Percentiles rank a stretch among this genome's conserved stretches.
Evolutionary conservation across 1,140 invertebrate genomes (phyloP).

Genomic region (Ganaspis sp.): DNA sequence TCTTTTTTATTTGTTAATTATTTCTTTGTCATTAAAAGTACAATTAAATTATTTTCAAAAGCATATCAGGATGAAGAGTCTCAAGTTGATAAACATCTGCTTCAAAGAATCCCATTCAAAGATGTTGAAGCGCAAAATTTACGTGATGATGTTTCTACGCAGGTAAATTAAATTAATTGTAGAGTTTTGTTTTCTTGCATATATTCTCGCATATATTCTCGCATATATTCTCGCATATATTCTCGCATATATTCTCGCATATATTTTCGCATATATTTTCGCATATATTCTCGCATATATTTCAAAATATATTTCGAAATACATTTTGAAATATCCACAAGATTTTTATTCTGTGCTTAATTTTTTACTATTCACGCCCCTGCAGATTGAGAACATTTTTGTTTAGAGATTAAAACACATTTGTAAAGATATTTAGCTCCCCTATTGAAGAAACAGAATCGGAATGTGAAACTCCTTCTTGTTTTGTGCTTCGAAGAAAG

Average conservation of each 20-base stretch:
- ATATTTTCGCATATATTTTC: too few species aligned
- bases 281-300: too few species aligned
- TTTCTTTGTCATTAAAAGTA: background rate
- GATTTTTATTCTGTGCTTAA: too few species aligned
- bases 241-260: too few species aligned
- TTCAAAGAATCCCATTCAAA: slow-evolving; percentile 51
- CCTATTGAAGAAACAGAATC: slow-evolving; percentile 48
- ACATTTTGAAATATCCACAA: too few species aligned
- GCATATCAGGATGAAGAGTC: slow-evolving; percentile 59
- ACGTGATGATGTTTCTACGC: slow-evolving; percentile 71
- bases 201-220: too few species aligned
- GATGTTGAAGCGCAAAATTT: slow-evolving; percentile 70
- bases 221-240: too few species aligned
- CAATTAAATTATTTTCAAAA: background rate
- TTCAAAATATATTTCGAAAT: too few species aligned
- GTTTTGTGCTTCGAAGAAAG: slow-evolving; percentile 58
- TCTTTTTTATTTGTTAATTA: too few species aligned
- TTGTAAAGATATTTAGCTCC: slow-evolving; percentile 63
- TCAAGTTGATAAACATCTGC: slow-evolving; percentile 19
- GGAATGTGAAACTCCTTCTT: slow-evolving; percentile 47
- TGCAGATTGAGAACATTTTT: too few species aligned
- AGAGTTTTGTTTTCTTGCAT: background rate
- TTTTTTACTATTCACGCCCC: too few species aligned
- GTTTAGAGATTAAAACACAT: too few species aligned
- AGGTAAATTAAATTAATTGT: slow-evolving; percentile 54